Evolutionary conservation across 2,888 invertebrate genomes (phyloP).

Genomic region (Osmoderma eremita): DNA sequence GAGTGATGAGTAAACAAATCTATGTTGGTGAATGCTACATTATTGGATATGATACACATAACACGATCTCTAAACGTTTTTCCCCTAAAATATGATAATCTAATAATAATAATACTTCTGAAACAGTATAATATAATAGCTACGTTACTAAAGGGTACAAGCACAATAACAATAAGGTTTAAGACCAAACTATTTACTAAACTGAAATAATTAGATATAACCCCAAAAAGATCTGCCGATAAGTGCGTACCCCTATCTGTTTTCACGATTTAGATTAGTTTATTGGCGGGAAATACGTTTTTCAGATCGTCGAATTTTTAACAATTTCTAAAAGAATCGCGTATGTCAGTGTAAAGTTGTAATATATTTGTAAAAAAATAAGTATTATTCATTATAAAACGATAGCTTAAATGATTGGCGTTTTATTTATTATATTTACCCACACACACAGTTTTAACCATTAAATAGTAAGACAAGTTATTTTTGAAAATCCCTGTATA

Average conservation of each 20-base stretch:
- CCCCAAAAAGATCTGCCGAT: no score
- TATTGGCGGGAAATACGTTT: slow-evolving; percentile 6
- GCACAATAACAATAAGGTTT: no score
- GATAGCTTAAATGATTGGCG: slow-evolving; percentile 46
- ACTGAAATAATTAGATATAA: slow-evolving; percentile 21
- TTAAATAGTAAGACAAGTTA: no score
- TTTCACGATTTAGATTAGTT: slow-evolving; percentile 3
- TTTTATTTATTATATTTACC: slow-evolving; percentile 33
- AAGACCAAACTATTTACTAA: neutral
- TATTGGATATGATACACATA: slow-evolving; percentile 19
- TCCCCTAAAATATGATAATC: neutral
- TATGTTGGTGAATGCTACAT: slow-evolving; percentile 18
- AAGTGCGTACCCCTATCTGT: no score
- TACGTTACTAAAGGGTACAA: no score
- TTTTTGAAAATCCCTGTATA: neutral
- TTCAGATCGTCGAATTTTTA: slow-evolving; percentile 38
- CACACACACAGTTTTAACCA: neutral
- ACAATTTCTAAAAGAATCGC: slow-evolving; percentile 55
- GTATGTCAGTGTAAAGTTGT: slow-evolving; percentile 64
- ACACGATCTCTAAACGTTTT: slow-evolving; percentile 10
- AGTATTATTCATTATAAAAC: slow-evolving; percentile 53
- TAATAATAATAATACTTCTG: neutral
- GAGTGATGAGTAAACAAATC: slow-evolving; percentile 20
- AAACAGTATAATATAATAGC: neutral
- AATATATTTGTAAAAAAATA: slow-evolving; percentile 64